These are phyloP conservation scores for Eudemis profundana DNA, from an alignment of 2,888 invertebrate genomes.

Conservation along the genomic window DNA sequence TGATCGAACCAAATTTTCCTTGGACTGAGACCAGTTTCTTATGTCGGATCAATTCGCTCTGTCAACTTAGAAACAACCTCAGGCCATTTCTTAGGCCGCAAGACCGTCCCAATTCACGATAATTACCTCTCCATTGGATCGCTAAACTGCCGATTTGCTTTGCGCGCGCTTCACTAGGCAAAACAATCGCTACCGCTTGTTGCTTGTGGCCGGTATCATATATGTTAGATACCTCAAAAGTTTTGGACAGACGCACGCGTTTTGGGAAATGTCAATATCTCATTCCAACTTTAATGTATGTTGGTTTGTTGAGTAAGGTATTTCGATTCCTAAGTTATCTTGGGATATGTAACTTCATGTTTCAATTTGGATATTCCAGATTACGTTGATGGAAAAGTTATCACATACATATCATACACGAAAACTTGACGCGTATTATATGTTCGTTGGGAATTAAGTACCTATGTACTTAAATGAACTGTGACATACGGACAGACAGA, in stretches of 20 bases:
- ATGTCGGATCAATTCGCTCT: no score
- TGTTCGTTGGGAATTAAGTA: no score
- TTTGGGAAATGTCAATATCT: conserved; percentile 44
- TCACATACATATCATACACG: not conserved
- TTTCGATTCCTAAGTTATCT: conserved; percentile 36
- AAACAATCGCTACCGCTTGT: not conserved
- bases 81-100: no score
- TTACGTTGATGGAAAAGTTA: conserved; percentile 8
- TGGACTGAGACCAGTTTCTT: no score
- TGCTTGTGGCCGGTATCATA: conserved; percentile 13
- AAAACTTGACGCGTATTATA: no score
- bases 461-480: no score
- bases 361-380: conserved; percentile 32
- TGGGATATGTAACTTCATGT: conserved; percentile 25
- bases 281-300: conserved; percentile 41
- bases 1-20: no score
- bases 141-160: no score
- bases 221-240: conserved; percentile 30
- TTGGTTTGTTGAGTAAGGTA: conserved; percentile 39
- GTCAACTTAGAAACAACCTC: no score
- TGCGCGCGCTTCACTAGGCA: not conserved
- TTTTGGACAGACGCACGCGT: conserved; percentile 41
- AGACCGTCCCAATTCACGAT: no score
- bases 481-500: no score
- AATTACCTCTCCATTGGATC: no score